Evolutionary conservation across 2,888 invertebrate species (phyloP).

Genomic region (Campoplex nolae): DNA sequence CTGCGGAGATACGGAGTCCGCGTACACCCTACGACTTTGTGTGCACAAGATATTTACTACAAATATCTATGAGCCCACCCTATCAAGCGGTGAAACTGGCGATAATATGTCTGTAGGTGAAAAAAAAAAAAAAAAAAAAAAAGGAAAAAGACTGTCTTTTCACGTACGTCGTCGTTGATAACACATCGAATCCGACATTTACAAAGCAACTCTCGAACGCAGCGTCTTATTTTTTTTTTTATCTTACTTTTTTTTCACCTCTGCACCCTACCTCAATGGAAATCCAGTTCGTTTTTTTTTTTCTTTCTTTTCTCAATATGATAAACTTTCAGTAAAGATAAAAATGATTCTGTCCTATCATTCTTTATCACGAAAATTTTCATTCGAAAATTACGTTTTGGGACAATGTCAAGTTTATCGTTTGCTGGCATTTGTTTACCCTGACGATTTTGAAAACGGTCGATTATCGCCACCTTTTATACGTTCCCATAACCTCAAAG

Average conservation of each 20-base stretch:
- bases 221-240: slow-evolving; percentile 41
- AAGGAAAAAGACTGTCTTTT: slow-evolving; percentile 35
- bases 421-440: background rate
- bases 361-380: background rate
- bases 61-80: slow-evolving; percentile 78
- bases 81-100: slow-evolving; percentile 74
- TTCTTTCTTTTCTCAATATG: background rate
- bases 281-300: slow-evolving; percentile 12
- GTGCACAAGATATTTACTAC: slow-evolving; percentile 82
- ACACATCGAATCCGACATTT: slow-evolving; percentile 60
- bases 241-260: slow-evolving; percentile 13
- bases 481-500: background rate
- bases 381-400: slow-evolving; percentile 7
- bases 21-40: slow-evolving; percentile 73
- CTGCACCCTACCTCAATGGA: slow-evolving; percentile 62
- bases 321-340: slow-evolving; percentile 36
- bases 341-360: slow-evolving; percentile 20
- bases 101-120: slow-evolving; percentile 75
- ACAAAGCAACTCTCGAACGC: slow-evolving; percentile 45
- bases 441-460: background rate
- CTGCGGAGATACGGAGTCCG: slow-evolving; percentile 78
- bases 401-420: slow-evolving; percentile 14
- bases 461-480: background rate
- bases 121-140: background rate
- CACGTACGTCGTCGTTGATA: slow-evolving; percentile 59